Percentiles rank a stretch among this genome's conserved stretches.
Conservation (phyloP, 2,888 invertebrate species). For the Cyclophora albipunctata region DNA sequence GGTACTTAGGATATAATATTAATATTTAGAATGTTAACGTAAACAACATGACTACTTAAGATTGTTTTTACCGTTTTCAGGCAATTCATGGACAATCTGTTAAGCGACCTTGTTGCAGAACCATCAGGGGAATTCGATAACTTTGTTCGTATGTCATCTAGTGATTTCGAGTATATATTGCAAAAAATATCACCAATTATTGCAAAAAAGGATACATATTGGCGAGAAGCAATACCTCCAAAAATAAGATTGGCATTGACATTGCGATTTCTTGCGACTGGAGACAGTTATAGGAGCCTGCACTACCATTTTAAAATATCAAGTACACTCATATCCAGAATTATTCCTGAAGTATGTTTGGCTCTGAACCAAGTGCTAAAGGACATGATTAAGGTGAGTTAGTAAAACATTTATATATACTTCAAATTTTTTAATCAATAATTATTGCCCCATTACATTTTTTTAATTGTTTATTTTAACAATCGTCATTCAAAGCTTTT, state of each 20-base stretch:
- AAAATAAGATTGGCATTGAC: constrained; percentile 12
- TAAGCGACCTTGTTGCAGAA: constrained; percentile 7
- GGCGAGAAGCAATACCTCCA: constrained; percentile 12
- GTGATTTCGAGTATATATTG: constrained; percentile 7
- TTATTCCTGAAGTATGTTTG: constrained; percentile 15
- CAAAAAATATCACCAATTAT: constrained; percentile 6
- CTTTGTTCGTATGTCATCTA: constrained; percentile 9
- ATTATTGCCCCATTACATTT: constrained; percentile 6
- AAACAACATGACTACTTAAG: constrained; percentile 3
- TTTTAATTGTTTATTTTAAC: constrained; percentile 6
- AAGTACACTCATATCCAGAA: constrained; percentile 11
- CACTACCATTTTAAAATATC: constrained; percentile 16
- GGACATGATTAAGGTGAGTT: constrained; percentile 13
- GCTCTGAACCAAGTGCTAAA: constrained; percentile 14
- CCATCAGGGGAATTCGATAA: constrained; percentile 9
- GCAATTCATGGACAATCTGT: constrained; percentile 8
- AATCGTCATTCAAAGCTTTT: constrained; percentile 8
- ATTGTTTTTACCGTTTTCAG: constrained; percentile 8
- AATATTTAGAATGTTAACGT: constrained; percentile 5
- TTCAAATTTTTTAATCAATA: constrained; percentile 8
- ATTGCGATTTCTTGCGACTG: constrained; percentile 14
- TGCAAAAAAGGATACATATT: constrained; percentile 9
- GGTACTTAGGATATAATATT: not conserved
- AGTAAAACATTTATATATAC: constrained; percentile 10
- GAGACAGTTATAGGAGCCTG: constrained; percentile 15